Base-by-base conservation (phyloP, 1,140 invertebrate species). In the Micrasema minimum region DNA sequence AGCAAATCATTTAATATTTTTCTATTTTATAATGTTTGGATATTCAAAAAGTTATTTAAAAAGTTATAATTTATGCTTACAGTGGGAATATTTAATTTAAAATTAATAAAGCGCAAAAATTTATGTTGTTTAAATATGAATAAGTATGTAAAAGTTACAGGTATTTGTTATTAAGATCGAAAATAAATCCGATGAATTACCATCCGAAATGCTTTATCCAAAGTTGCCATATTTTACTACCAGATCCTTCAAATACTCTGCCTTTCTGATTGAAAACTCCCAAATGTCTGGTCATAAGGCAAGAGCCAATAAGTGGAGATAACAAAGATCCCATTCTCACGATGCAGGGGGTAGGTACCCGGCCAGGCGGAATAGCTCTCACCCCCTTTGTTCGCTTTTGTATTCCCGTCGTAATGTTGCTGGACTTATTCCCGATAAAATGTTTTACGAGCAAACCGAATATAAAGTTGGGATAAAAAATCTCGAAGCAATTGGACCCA, bases 281-380 rank as follows among this genome's bases (percentile, higher is more conserved):
- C 43, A 46, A 46, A 46, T n/a, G 43, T 46, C 43, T 46, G 43
- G n/a, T 46, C 43, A 46, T 16, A 46, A 46, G 43, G 43, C 10
- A 9, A 46, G 14, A 46, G 43, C 43, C 43, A 46, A 46, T 46
- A 46, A 46, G 43, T 51, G 57, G 53, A 43, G 35, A 62, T 61
- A 48, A 70, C 68, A 70, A 70, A 70, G 68, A 69, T 69, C 57
- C 68, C 50, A 46, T 62, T 62, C 41, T 61, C 68, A 51, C 62
- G 38, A 66, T 66, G 64, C 48, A 69, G 22, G 66, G 66, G n/a
- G n/a, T n/a, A n/a, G n/a, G 41, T 35, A 37, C 26, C 57, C 68
- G 62, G 22, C 20, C 41, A 18, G 35, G 68, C 68, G 68, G 46
- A 62, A 70, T 70, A 35, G 68, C 55, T 51, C 50, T 70, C 57